Evolutionary conservation across 2,888 invertebrate species (phyloP), one percentile per base, ranked within the genome.

Genomic region (Coelogynopora nodosa): DNA sequence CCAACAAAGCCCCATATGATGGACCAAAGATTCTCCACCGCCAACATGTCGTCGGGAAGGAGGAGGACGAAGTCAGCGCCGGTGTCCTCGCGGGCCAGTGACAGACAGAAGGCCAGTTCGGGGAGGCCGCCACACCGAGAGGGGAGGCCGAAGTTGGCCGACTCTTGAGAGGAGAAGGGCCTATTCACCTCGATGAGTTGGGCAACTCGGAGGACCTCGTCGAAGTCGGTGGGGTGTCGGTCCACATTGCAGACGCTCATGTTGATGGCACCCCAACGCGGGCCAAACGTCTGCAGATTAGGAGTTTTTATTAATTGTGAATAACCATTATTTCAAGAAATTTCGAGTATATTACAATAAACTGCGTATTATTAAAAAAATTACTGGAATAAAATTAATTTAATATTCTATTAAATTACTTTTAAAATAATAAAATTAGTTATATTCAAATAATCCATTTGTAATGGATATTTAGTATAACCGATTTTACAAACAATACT

Each of bases 231-330:
- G 2, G 23, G 23, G 28, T 28, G 5, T 2, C n/a, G 31, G 82
- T 82, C 82, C 30, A 82, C 82, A 82, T 82, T 82, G 31, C 82
- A 82, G 27, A 82, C 82, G 2, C 2, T 30, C n/a, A 82, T 2
- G 29, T 82, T 82, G 26, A 82, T 18, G 27, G 2, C 30, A 28
- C 31, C 30, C 82, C 82, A 82, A 1, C 82, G 23, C 2, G 30
- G 29, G 5, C 82, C 82, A 28, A 30, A 82, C 13, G 2, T 82
- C 82, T 82, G 29, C 5, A 26, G 5, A 74, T 49, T 49, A 18
- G 18, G 49, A 49, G n/a, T n/a, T n/a, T n/a, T n/a, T n/a, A n/a
- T n/a, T n/a, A n/a, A n/a, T n/a, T n/a, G n/a, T n/a, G n/a, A n/a
- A n/a, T n/a, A n/a, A n/a, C n/a, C n/a, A n/a, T n/a, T n/a, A n/a